Evolutionary conservation across 2,888 invertebrate genomes (phyloP), one percentile per base, ranked within the genome.

Genomic region (Ophion slaviceki): DNA sequence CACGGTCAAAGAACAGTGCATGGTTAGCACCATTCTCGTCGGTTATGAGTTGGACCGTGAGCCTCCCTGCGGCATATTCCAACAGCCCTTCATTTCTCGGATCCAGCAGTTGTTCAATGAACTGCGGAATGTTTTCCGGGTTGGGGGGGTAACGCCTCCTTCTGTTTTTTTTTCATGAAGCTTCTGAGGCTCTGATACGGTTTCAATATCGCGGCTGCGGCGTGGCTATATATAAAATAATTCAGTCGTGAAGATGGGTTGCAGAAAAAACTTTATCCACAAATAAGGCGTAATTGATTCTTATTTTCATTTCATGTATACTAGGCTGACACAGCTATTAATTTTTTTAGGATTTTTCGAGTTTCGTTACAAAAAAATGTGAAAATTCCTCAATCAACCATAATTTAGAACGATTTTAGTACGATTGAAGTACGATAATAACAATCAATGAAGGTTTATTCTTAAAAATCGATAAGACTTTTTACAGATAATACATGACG

Each of bases 91-190:
- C 53, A 24, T 70, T 53, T 45, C 2, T 32, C n/a, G 57, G 64
- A 66, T 57, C n/a, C 1, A 36, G 2, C 3, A 77, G 77, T 62
- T 64, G 53, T 8, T 77, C 77, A 0, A 82, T 76, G 57, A 77
- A 78, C 53, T 82, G 57, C n/a, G 7, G 4, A 0, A 82, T 53
- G 36, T 61, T 78, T 6, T 2, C 36, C 8, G 77, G 82, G 45
- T 40, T n/a, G 2, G 77, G 82, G 32, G 32, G 32, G 32, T 77
- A 78, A n/a, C 59, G 66, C 17, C 10, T 14, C 47, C 64, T 64
- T 17, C 77, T n/a, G 32, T 57, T 78, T 11, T 72, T 3, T n/a
- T 32, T 77, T 77, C 82, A 82, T 78, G 14, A 71, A 77, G 17
- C 17, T 64, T 11, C 40, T 67, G 28, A 82, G 10, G 11, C 24